A percentile compares a stretch with the other conserved stretches of the same genome.
phyloP scores from a whole-genome alignment of 2,797 vertebrate species.

The Pseudocheirus occidentalis region DNA sequence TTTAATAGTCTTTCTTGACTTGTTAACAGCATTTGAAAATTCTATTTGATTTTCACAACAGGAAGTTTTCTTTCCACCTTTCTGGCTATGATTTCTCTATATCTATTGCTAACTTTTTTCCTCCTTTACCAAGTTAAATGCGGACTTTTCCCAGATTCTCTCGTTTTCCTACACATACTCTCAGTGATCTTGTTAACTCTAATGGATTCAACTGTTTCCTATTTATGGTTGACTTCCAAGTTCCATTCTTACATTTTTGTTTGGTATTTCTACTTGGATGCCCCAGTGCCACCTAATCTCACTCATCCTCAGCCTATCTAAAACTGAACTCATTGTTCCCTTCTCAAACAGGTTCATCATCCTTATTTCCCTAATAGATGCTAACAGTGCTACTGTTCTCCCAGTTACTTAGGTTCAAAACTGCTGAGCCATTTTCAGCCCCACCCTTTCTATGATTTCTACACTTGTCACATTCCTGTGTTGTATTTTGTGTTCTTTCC shows the following conservation, averaged over 20 bases:
- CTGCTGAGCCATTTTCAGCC: slow-evolving; percentile 2
- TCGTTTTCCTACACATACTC: not conserved
- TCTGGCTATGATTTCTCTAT: not conserved
- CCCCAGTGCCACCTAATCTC: slow-evolving; percentile 8
- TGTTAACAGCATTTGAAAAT: not conserved
- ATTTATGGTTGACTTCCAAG: slow-evolving; percentile 8
- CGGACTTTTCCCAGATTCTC: not conserved
- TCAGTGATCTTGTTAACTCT: slow-evolving; percentile 1
- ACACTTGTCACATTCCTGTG: slow-evolving; percentile 20
- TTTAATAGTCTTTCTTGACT: not conserved
- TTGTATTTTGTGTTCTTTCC: not conserved
- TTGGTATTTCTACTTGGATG: not conserved
- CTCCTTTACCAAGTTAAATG: not conserved
- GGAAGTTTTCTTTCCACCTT: not conserved
- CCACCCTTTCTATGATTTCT: not conserved
- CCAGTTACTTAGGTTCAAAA: slow-evolving; percentile 44
- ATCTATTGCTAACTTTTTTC: not conserved
- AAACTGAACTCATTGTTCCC: not conserved
- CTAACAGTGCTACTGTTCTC: not conserved
- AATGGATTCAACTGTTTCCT: slow-evolving; percentile 17
- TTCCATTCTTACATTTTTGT: not conserved
- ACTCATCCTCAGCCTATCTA: not conserved
- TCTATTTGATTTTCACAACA: not conserved
- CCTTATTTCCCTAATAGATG: slow-evolving; percentile 4
- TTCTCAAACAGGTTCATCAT: slow-evolving; percentile 11